These are phyloP conservation scores for Lasioglossum zephyrum DNA, from an alignment of 2,888 invertebrate species.

Conservation along the genomic window DNA sequence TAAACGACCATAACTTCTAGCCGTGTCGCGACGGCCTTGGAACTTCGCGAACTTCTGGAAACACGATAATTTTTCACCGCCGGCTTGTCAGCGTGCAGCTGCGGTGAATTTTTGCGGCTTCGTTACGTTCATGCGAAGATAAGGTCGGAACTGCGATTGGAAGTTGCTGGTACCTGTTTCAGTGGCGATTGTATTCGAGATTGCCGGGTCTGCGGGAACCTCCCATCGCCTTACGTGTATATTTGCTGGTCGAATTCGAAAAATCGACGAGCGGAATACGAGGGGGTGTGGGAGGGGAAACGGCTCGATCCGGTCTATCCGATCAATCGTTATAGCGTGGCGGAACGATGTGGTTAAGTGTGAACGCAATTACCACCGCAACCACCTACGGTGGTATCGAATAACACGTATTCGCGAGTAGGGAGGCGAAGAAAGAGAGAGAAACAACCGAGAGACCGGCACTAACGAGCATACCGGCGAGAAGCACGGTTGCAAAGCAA, in stretches of 20 bases:
- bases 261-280: constrained; percentile 11
- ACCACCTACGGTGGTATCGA: constrained; percentile 81
- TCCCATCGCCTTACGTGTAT: constrained; percentile 47
- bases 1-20: constrained; percentile 38
- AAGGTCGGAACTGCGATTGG: neutral
- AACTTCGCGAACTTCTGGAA: constrained; percentile 35
- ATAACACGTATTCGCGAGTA: constrained; percentile 78
- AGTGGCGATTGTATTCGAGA: constrained; percentile 36
- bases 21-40: constrained; percentile 20
- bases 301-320: constrained; percentile 32
- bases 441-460: constrained; percentile 59
- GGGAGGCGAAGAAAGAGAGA: constrained; percentile 41
- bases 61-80: neutral
- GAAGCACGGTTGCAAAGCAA: constrained; percentile 70
- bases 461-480: constrained; percentile 77
- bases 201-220: constrained; percentile 43
- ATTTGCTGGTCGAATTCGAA: constrained; percentile 40
- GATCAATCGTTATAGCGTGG: constrained; percentile 65
- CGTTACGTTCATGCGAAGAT: neutral
- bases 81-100: constrained; percentile 2
- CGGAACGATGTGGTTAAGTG: constrained; percentile 76
- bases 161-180: neutral
- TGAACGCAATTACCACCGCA: constrained; percentile 81
- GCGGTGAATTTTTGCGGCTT: constrained; percentile 19
- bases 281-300: neutral